Conservation (phyloP, 2,113 vertebrate species). For the Macheiramphus alcinus region DNA sequence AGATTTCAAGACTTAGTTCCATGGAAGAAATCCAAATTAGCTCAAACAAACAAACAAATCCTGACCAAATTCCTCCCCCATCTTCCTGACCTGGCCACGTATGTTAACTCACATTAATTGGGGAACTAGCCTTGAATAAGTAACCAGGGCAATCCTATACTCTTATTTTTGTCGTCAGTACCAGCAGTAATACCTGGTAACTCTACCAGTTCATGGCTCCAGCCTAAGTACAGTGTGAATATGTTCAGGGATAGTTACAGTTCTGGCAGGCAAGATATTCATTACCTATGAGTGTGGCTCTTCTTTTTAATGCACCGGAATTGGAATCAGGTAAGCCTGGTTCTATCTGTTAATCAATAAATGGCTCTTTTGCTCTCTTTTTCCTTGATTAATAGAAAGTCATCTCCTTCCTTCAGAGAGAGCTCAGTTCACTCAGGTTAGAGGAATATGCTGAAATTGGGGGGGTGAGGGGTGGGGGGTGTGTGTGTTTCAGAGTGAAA, state of each 20-base stretch:
- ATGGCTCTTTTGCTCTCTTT: not conserved
- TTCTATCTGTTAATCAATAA: not conserved
- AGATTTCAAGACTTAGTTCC: not conserved
- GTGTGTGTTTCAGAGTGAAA: not conserved
- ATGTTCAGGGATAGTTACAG: not conserved
- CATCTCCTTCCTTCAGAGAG: not conserved
- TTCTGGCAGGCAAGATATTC: not conserved
- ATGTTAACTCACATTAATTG: not conserved
- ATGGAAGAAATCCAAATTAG: not conserved
- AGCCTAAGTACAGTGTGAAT: not conserved
- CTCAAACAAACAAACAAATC: not conserved
- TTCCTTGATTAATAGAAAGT: not conserved
- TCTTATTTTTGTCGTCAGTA: not conserved
- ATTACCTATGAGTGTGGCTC: not conserved
- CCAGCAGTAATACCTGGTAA: not conserved
- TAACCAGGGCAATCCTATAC: not conserved
- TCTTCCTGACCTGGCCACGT: not conserved
- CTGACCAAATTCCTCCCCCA: not conserved
- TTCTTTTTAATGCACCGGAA: not conserved
- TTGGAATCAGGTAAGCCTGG: not conserved
- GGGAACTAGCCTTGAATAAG: not conserved
- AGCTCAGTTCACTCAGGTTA: not conserved
- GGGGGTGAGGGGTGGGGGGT: too few relatives aligned
- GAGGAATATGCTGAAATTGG: not conserved
- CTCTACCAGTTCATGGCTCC: not conserved